These are phyloP conservation scores for Hippocampus barbouri DNA, from an alignment of 2,113 vertebrate genomes.

Conservation along the genomic window DNA sequence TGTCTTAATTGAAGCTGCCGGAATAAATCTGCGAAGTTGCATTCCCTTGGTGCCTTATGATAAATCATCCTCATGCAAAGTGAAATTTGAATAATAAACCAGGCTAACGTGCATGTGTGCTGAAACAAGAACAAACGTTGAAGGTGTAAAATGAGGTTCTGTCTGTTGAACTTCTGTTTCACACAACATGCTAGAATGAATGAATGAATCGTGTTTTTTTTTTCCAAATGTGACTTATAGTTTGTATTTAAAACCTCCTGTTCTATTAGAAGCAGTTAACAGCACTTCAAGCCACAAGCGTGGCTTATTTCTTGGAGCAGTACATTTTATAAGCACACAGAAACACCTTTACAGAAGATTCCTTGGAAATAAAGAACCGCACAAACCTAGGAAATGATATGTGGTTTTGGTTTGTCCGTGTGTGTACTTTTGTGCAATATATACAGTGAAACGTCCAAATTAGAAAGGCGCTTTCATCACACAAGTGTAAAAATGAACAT, in stretches of 20 bases:
- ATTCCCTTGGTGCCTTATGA: slow-evolving; percentile 11
- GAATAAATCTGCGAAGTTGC: not conserved
- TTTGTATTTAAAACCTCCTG: slow-evolving; percentile 17
- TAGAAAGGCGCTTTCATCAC: too few species aligned
- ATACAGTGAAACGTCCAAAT: too few species aligned
- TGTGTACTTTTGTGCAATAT: too few species aligned
- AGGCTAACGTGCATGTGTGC: not conserved
- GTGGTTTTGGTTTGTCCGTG: not conserved
- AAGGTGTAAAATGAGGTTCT: slow-evolving; percentile 16
- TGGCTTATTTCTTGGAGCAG: not conserved
- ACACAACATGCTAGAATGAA: slow-evolving; percentile 16
- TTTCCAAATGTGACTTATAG: slow-evolving; percentile 15
- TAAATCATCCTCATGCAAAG: slow-evolving; percentile 6
- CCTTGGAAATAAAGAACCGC: slow-evolving; percentile 2
- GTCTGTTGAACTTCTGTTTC: slow-evolving; percentile 9
- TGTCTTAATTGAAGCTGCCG: slow-evolving; percentile 12
- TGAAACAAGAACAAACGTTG: slow-evolving; percentile 24
- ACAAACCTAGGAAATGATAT: not conserved
- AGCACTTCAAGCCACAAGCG: slow-evolving; percentile 10
- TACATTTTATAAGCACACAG: too few species aligned
- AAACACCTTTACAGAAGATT: too few species aligned
- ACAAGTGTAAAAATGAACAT: not conserved
- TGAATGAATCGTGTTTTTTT: slow-evolving; percentile 2
- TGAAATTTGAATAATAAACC: slow-evolving; percentile 22
- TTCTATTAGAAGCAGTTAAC: slow-evolving; percentile 17